Conservation (phyloP, 2,113 vertebrate species). For the Corynorhinus townsendii region DNA sequence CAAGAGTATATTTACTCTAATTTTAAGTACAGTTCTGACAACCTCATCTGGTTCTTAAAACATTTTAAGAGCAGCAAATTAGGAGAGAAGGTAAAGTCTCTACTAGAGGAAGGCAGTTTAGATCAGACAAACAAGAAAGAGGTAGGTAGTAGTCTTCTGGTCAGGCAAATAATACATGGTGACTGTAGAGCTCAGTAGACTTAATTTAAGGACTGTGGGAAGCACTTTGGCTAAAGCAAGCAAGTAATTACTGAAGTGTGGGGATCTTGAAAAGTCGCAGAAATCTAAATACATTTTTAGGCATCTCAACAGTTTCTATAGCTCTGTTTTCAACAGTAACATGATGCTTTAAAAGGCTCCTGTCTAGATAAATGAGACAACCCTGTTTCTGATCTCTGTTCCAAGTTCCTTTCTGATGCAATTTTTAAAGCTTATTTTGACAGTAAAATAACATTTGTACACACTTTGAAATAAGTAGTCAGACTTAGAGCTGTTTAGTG, state of each 20-base stretch:
- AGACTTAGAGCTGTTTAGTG: not conserved
- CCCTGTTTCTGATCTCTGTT: not conserved
- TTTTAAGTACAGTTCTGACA: not conserved
- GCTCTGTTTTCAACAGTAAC: not conserved
- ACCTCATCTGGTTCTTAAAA: slow-evolving; percentile 11
- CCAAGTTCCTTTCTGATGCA: not conserved
- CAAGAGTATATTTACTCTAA: not conserved
- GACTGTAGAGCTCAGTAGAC: not conserved
- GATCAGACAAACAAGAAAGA: not conserved
- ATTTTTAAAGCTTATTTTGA: not conserved
- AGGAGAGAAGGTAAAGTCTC: not conserved
- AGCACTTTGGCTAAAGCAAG: not conserved
- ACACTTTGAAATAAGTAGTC: not conserved
- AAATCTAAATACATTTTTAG: not conserved
- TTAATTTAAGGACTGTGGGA: not conserved
- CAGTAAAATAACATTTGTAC: not conserved
- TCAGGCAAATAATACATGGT: not conserved
- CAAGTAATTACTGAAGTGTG: not conserved
- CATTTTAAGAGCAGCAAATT: not conserved
- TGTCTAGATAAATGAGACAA: not conserved
- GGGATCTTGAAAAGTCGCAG: not conserved
- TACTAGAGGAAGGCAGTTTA: not conserved
- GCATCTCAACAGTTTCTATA: not conserved
- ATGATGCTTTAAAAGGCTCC: not conserved
- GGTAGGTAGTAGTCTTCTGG: not conserved